Percentiles rank a stretch among this genome's conserved stretches.
These are phyloP conservation scores for Gortyna flavago DNA, from an alignment of 2,888 invertebrate species.

Conservation along the genomic window DNA sequence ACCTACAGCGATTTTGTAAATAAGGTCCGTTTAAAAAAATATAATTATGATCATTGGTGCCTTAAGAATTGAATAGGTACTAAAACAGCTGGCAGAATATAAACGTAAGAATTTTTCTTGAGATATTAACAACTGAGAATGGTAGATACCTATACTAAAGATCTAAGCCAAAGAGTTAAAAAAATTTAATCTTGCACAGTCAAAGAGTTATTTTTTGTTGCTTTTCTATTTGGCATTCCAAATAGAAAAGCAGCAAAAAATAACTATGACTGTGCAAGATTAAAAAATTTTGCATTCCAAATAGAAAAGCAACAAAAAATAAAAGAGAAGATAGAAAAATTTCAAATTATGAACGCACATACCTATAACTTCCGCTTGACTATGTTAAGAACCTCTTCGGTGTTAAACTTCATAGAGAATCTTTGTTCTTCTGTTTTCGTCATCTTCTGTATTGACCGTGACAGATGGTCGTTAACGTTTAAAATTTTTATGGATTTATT, in stretches of 20 bases:
- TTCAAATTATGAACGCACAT: conserved; percentile 51
- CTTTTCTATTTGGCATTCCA: no score
- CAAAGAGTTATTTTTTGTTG: no score
- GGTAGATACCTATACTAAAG: background rate
- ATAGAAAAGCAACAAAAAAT: conserved; percentile 22
- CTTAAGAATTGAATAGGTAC: no score
- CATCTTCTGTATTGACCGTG: conserved; percentile 23
- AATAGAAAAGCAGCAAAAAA: conserved; percentile 27
- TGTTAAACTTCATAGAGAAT: conserved; percentile 38
- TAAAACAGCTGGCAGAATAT: background rate
- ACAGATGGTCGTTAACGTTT: background rate
- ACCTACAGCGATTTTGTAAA: background rate
- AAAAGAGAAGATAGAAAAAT: conserved; percentile 15
- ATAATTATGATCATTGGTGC: background rate
- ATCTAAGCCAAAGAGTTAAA: background rate
- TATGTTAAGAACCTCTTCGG: conserved; percentile 42
- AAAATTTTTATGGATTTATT: conserved; percentile 19
- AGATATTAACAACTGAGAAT: background rate
- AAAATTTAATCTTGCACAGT: background rate
- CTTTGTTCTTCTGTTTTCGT: conserved; percentile 35
- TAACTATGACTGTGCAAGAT: no score
- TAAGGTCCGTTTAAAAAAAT: background rate
- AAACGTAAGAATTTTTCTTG: background rate
- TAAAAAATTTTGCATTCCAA: no score
- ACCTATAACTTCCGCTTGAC: conserved; percentile 57